These are phyloP conservation scores for Brachyalestes nurse DNA, from an alignment of 2,797 vertebrate genomes.

Conservation along the genomic window DNA sequence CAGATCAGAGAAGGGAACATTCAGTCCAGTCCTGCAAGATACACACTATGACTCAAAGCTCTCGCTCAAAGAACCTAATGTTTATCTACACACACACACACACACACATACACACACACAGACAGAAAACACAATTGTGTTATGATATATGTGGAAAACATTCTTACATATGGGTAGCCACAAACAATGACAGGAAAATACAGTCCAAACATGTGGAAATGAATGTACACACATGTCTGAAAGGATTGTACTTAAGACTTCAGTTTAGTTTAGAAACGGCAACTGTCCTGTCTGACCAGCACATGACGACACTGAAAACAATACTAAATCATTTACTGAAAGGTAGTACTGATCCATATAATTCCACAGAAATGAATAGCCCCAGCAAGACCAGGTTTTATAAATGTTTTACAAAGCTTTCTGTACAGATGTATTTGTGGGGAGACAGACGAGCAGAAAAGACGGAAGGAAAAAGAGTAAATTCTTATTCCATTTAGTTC, in stretches of 20 bases:
- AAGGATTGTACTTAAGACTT: not conserved
- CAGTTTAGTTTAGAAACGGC: not conserved
- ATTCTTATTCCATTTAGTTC: not conserved
- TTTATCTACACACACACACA: slow-evolving; percentile 64
- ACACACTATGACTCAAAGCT: slow-evolving; percentile 64
- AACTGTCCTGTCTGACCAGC: not conserved
- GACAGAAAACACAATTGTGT: not conserved
- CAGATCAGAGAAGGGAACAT: slow-evolving; percentile 67
- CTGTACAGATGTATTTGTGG: not conserved
- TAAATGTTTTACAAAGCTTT: not conserved
- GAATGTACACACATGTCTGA: not conserved
- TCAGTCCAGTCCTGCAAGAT: slow-evolving; percentile 59
- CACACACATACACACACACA: slow-evolving; percentile 43
- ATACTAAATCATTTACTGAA: not conserved
- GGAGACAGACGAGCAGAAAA: not conserved
- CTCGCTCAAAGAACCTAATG: slow-evolving; percentile 62
- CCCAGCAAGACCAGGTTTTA: not conserved
- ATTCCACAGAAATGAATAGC: not conserved
- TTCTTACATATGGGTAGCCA: not conserved
- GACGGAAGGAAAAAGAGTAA: not conserved
- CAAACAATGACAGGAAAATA: slow-evolving; percentile 3
- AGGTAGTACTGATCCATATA: not conserved
- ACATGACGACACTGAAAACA: not conserved
- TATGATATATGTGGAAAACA: slow-evolving; percentile 18
- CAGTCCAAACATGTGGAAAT: not conserved